These are phyloP conservation scores for Actinopyga echinites DNA, from an alignment of 53 echinoderm and acorn worm genomes.

Conservation along the genomic window DNA sequence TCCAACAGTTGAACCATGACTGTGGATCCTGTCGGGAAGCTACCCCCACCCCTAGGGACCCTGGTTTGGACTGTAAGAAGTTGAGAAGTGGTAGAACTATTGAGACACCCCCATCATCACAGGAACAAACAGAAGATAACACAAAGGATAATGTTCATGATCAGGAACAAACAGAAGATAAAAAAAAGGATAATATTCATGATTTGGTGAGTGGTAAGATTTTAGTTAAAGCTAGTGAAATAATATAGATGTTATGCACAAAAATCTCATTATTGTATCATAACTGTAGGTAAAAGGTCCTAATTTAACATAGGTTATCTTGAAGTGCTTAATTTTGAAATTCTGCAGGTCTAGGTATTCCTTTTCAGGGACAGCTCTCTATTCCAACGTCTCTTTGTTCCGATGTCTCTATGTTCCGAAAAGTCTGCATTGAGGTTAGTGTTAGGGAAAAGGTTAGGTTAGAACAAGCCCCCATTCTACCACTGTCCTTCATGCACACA, in stretches of 20 bases:
- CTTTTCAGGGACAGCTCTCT: neutral
- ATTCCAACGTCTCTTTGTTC: too few species aligned
- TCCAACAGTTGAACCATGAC: neutral
- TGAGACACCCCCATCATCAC: slow-evolving; percentile 1
- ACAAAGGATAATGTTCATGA: neutral
- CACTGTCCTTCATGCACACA: too few species aligned
- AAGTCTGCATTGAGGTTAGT: too few species aligned
- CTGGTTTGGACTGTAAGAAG: neutral
- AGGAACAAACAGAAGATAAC: neutral
- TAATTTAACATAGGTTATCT: too few species aligned
- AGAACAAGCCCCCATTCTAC: too few species aligned
- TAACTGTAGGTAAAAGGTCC: too few species aligned
- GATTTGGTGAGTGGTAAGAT: neutral
- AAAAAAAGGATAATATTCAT: neutral
- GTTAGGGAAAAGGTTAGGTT: too few species aligned
- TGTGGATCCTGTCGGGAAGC: slow-evolving; percentile 1
- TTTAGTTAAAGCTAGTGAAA: neutral
- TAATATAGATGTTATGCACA: too few species aligned
- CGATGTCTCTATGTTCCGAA: too few species aligned
- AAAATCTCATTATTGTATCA: too few species aligned
- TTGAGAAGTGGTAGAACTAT: slow-evolving; percentile 9
- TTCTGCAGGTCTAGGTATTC: too few species aligned
- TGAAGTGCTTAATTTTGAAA: too few species aligned
- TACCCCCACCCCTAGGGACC: neutral
- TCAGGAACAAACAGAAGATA: neutral